These are phyloP conservation scores for Uria lomvia DNA, from an alignment of 2,113 vertebrate genomes.

Conservation along the genomic window DNA sequence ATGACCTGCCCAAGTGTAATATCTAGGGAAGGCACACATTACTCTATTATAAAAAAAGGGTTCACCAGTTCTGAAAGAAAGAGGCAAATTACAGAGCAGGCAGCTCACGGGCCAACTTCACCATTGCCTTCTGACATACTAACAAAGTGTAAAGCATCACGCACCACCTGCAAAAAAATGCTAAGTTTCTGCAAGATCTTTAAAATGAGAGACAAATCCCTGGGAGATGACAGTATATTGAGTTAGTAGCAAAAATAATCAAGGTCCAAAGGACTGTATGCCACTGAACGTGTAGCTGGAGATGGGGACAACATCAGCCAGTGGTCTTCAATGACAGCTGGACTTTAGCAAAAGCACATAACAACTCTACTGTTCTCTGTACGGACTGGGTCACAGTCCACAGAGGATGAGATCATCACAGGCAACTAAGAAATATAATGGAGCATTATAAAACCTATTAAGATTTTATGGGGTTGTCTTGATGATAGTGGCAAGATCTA, in stretches of 20 bases:
- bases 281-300: background rate
- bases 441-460: background rate
- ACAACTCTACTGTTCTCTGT: background rate
- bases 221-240: background rate
- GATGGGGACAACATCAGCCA: background rate
- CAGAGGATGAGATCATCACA: background rate
- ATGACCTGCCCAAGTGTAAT: background rate
- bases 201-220: background rate
- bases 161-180: background rate
- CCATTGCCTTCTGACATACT: background rate
- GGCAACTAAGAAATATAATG: background rate
- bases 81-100: background rate
- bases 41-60: background rate
- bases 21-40: background rate
- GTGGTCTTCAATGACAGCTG: background rate
- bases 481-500: background rate
- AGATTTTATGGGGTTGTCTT: background rate
- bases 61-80: background rate
- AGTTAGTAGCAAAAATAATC: background rate
- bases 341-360: background rate
- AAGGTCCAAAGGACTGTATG: background rate
- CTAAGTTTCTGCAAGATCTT: background rate
- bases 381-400: background rate
- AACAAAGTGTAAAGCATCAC: background rate
- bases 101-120: background rate